Base-by-base conservation (phyloP, 2,113 vertebrate species). In the Riparia riparia region DNA sequence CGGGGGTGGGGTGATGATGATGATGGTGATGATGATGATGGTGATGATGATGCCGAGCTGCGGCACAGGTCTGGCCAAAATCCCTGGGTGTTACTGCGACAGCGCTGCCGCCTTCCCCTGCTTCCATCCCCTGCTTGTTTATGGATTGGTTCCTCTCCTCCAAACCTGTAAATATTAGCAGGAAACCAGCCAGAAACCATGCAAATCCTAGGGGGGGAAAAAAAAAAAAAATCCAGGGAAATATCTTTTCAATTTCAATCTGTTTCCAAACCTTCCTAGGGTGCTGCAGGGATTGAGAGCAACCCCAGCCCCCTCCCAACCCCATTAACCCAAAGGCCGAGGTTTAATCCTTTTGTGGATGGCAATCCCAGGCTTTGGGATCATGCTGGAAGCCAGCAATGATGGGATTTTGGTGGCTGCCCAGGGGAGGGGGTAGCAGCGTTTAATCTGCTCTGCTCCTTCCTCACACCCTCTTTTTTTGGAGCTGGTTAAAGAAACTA, bases 311-410 rank as follows among this genome's bases (percentile, higher is more conserved):
- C 81, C 85, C 72, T 66, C 69, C 73, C 82, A 74, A 7, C 42
- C 49, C 39, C 47, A 4, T 81, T 60, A 84, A 71, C n/a, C 66
- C 29, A 14, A 66, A 94, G 93, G 93, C 70, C 53, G 83, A 45
- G 66, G 42, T 93, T 84, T 93, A 90, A 97, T 95, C 92, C 91
- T 4, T 34, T 89, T 54, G 82, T 74, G 85, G 65, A 74, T 8
- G 6, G 34, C 60, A 66, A 8, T 79, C 81, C 71, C 9, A 22
- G 86, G 74, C 44, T 53, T 92, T 94, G 9, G 54, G 82, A 76
- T 86, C 65, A 34, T 41, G 2, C 49, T 47, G 85, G 86, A 34
- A 83, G 51, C 42, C 64, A 41, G 69, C n/a, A 14, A 17, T 6
- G 50, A 32, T 31, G 61, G 86, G 86, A 89, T 90, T 96, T 70